Evolutionary conservation across 2,888 invertebrate genomes (phyloP), one percentile per base, ranked within the genome.

Genomic region (Nephrotoma guestfalica): DNA sequence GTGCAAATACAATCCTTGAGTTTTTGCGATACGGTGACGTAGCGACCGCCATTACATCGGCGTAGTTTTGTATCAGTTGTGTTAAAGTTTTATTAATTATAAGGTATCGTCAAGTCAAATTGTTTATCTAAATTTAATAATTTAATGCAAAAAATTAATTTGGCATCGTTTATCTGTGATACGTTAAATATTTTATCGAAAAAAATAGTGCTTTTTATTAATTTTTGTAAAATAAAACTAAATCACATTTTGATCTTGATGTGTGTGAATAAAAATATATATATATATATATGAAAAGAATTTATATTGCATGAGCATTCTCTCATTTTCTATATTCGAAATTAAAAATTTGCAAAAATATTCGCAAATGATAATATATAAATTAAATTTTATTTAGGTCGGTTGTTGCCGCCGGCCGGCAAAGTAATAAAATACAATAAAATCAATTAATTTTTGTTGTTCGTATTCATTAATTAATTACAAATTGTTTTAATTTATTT

Each of bases 1-100:
- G 42, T 87, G 86, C 86, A 42, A 86, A 86, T 86, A 71, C 86
- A n/a, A 86, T 86, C 86, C 86, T 87, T 87, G 83, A 41, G 71
- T 71, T 86, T 86, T 90, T 89, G 89, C 90, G 90, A 90, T 89
- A 90, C 91, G 91, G 91, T 91, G 91, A 91, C 91, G 91, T 91
- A 91, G 87, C 88, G 87, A 90, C 90, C 91, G 91, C 91, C 91
- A 91, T 91, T 91, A 91, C 90, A 91, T 90, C 90, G 90, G 90
- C 89, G 90, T 89, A 89, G 89, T 90, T 88, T 89, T 88, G 87
- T 88, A 88, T 88, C 87, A 87, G 86, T 87, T 86, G 86, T 86
- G 86, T 88, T 88, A 85, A 85, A 43, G 71, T 71, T 71, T 71
- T 71, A 71, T 71, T 71, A 71, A 71, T 71, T 71, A 71, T 71